Conservation (phyloP, 2,888 invertebrate genomes). For the Rhaphigaster nebulosa region DNA sequence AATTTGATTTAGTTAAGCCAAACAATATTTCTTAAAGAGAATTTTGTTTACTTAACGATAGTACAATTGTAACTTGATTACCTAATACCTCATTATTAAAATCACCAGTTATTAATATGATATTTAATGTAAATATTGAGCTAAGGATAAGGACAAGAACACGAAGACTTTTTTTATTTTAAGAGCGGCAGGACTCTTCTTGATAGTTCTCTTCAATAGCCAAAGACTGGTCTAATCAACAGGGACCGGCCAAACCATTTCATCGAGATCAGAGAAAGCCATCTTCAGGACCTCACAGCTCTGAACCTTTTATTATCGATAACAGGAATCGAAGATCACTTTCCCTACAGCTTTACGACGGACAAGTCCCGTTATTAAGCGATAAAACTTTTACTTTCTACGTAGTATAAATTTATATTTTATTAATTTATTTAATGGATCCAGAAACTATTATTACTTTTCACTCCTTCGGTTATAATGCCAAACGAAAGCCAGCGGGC, state of each 20-base stretch:
- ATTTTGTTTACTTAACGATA: too few relatives aligned
- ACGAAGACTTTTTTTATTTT: too few relatives aligned
- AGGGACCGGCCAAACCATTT: neutral
- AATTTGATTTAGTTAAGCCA: too few relatives aligned
- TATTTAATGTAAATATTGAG: too few relatives aligned
- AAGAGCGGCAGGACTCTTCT: too few relatives aligned
- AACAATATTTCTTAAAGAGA: too few relatives aligned
- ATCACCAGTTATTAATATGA: too few relatives aligned
- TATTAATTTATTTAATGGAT: neutral
- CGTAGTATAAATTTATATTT: neutral
- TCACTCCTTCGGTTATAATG: neutral
- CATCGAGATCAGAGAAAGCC: neutral
- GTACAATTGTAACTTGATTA: too few relatives aligned
- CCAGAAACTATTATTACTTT: neutral
- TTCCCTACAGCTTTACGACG: neutral
- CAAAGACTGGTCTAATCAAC: neutral
- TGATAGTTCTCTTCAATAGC: neutral
- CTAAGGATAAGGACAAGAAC: too few relatives aligned
- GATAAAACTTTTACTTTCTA: conserved; percentile 7
- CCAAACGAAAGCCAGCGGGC: neutral
- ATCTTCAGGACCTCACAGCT: neutral
- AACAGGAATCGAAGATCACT: neutral
- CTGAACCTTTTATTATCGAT: neutral
- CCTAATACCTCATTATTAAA: too few relatives aligned
- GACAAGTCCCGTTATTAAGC: neutral